These are phyloP conservation scores for Steinernema scapterisci DNA, from an alignment of 2,888 invertebrate genomes.

Conservation along the genomic window DNA sequence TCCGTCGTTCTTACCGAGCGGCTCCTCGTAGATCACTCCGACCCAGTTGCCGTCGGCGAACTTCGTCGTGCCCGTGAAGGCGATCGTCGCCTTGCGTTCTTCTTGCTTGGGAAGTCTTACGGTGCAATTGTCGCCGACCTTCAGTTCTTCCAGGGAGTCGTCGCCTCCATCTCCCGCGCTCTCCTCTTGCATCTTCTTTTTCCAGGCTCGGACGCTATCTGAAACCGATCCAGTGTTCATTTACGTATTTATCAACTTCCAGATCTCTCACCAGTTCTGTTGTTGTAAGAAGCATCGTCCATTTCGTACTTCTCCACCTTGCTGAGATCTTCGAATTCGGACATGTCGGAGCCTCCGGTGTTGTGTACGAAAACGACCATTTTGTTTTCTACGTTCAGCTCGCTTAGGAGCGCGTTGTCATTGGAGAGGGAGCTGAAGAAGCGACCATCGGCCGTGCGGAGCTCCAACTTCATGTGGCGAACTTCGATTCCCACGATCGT, in stretches of 20 bases:
- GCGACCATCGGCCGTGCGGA: slow-evolving; percentile 30
- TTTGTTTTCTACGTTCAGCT: slow-evolving; percentile 25
- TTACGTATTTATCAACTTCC: too few relatives aligned
- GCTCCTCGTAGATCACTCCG: slow-evolving; percentile 90
- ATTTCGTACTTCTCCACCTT: slow-evolving; percentile 59
- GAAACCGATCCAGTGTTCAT: not conserved
- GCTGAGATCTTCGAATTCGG: slow-evolving; percentile 42
- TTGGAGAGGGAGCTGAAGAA: slow-evolving; percentile 32
- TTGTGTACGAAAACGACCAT: slow-evolving; percentile 20
- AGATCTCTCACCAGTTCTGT: slow-evolving; percentile 68
- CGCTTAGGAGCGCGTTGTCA: slow-evolving; percentile 8
- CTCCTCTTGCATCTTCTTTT: slow-evolving; percentile 61
- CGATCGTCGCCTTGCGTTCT: slow-evolving; percentile 46
- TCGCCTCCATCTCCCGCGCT: slow-evolving; percentile 11
- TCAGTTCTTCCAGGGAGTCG: slow-evolving; percentile 33
- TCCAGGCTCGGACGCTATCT: slow-evolving; percentile 69
- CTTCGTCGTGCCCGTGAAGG: slow-evolving; percentile 54
- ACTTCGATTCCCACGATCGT: slow-evolving; percentile 32
- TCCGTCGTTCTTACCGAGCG: slow-evolving; percentile 93
- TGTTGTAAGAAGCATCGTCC: slow-evolving; percentile 48
- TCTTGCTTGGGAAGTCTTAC: slow-evolving; percentile 39
- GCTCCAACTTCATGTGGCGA: slow-evolving; percentile 29
- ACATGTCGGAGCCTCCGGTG: not conserved
- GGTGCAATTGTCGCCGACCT: slow-evolving; percentile 49
- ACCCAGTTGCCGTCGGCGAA: slow-evolving; percentile 80